Evolutionary conservation across 2,797 vertebrate species (phyloP).

Genomic region (Smutsia temminckii): DNA sequence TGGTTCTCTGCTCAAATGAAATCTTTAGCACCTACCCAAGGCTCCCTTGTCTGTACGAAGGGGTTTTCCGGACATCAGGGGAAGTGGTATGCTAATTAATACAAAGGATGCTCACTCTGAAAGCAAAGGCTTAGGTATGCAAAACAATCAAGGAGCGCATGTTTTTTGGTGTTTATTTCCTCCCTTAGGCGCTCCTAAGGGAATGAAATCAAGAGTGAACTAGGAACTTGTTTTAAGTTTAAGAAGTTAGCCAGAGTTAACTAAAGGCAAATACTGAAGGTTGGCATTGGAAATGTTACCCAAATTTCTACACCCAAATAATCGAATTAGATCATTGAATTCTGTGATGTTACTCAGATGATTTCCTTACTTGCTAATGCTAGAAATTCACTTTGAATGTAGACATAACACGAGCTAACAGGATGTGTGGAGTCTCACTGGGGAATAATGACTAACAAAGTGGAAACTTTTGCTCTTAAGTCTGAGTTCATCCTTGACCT

Average conservation of each 20-base stretch:
- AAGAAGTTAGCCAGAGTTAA: neutral
- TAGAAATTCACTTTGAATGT: neutral
- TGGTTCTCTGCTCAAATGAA: neutral
- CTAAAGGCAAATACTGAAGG: neutral
- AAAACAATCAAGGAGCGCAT: neutral
- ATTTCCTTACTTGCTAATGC: neutral
- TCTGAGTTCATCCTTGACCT: slow-evolving; percentile 44
- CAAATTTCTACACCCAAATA: neutral
- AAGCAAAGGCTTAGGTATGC: neutral
- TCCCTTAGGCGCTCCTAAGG: neutral
- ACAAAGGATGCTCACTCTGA: neutral
- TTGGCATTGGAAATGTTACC: neutral
- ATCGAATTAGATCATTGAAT: neutral
- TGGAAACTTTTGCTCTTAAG: slow-evolving; percentile 13
- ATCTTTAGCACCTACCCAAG: neutral
- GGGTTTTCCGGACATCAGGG: neutral
- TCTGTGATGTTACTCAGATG: neutral
- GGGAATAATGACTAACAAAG: slow-evolving; percentile 11
- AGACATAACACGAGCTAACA: slow-evolving; percentile 1
- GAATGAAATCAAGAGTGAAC: neutral
- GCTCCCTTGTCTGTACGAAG: neutral
- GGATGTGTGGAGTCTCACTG: neutral
- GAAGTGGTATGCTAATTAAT: neutral
- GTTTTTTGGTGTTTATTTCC: neutral
- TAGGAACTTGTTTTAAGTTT: neutral